Evolutionary conservation across 2,888 invertebrate species (phyloP).

Genomic region (Hirtodrosophila trivittata): DNA sequence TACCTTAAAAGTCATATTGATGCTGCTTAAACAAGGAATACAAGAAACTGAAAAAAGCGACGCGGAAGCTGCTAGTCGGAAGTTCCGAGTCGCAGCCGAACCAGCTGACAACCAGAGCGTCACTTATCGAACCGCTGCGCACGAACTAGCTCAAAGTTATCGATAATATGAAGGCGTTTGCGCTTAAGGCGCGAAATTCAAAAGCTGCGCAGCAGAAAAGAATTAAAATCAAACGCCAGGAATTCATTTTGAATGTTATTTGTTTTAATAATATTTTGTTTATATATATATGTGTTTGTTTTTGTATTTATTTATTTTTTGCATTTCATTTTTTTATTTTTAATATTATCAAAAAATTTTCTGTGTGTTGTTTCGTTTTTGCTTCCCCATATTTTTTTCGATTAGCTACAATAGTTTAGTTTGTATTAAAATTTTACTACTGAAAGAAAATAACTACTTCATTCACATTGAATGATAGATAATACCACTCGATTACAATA

Average conservation of each 20-base stretch:
- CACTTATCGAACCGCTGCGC: neutral
- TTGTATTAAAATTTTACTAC: conserved; percentile 69
- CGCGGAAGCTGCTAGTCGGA: too few relatives aligned
- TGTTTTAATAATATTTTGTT: conserved; percentile 56
- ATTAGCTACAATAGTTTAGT: conserved; percentile 63
- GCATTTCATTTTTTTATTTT: conserved; percentile 21
- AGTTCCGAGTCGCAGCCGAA: too few relatives aligned
- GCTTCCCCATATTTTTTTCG: conserved; percentile 31
- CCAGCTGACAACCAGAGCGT: neutral
- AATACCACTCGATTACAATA: conserved; percentile 61
- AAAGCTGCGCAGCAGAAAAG: neutral
- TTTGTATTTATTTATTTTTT: too few relatives aligned
- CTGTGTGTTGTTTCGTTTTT: conserved; percentile 25
- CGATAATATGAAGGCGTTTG: conserved; percentile 13
- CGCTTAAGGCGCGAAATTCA: conserved; percentile 3
- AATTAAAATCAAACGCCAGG: conserved; percentile 12
- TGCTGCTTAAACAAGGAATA: neutral
- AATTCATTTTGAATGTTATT: conserved; percentile 19
- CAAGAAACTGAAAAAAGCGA: conserved; percentile 10
- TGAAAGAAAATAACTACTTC: conserved; percentile 58
- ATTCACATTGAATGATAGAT: conserved; percentile 59
- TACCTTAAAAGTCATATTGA: conserved; percentile 34
- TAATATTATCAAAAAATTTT: conserved; percentile 68
- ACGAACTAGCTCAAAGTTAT: conserved; percentile 3
- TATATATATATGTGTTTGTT: conserved; percentile 65